phyloP scores from a whole-genome alignment of 1,140 invertebrate genomes.

The Drosophila rhopaloa region DNA sequence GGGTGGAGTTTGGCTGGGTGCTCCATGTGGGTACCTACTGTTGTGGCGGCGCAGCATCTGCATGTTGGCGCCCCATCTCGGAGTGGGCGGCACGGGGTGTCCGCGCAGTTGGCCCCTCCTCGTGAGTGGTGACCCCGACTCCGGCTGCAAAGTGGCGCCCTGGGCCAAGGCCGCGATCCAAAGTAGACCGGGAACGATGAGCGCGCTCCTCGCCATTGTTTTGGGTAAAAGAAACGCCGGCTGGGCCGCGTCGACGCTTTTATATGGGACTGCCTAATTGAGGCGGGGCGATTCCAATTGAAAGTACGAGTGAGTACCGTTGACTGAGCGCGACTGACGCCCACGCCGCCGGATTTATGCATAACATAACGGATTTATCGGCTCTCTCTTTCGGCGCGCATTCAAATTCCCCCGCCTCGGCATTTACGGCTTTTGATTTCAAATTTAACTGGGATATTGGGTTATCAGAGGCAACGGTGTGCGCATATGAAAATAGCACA shows the following conservation, averaged over 20 bases:
- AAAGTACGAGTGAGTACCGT: slow-evolving; percentile 61
- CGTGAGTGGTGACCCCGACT: not conserved
- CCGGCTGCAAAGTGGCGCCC: not conserved
- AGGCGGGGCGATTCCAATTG: slow-evolving; percentile 50
- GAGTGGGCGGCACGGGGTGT: slow-evolving; percentile 52
- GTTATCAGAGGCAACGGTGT: slow-evolving; percentile 73
- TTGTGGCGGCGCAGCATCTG: slow-evolving; percentile 77
- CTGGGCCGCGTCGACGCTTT: slow-evolving; percentile 49
- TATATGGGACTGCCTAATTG: slow-evolving; percentile 41
- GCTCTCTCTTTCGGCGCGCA: slow-evolving; percentile 69
- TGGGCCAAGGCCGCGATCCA: slow-evolving; percentile 12
- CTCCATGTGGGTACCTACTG: slow-evolving; percentile 53
- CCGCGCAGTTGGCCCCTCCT: not conserved
- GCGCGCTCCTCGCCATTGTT: slow-evolving; percentile 62
- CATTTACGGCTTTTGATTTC: slow-evolving; percentile 68
- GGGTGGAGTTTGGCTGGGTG: too few relatives aligned
- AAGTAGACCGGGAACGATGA: slow-evolving; percentile 19
- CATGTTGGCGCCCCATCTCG: slow-evolving; percentile 80
- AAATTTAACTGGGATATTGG: slow-evolving; percentile 81
- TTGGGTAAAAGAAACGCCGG: slow-evolving; percentile 61
- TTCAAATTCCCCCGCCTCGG: slow-evolving; percentile 53
- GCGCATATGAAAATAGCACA: slow-evolving; percentile 77
- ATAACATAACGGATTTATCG: slow-evolving; percentile 59
- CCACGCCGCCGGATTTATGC: slow-evolving; percentile 51
- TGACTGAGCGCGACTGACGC: slow-evolving; percentile 19